Evolutionary conservation across 2,888 invertebrate species (phyloP).

Genomic region (Campaea margaritaria): DNA sequence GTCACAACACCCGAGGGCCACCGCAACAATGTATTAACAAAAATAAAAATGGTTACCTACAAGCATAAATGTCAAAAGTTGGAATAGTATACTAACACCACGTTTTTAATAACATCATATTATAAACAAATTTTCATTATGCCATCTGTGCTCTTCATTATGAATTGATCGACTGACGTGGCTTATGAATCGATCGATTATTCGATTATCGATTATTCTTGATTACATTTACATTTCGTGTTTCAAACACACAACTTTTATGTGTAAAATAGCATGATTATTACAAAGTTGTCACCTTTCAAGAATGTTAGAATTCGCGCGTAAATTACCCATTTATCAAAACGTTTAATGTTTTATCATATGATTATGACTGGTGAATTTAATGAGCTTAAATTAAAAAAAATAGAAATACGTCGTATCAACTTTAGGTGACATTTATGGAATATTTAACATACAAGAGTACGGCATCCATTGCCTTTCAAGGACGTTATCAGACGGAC

Average conservation of each 20-base stretch:
- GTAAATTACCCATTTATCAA: too few relatives aligned
- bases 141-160: too few relatives aligned
- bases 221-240: neutral
- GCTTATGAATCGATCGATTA: too few relatives aligned
- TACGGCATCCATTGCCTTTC: conserved; percentile 1
- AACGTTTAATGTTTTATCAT: neutral
- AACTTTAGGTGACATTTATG: conserved; percentile 18
- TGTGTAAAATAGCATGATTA: neutral
- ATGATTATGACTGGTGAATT: conserved; percentile 7
- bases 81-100: neutral
- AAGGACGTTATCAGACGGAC: neutral
- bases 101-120: neutral
- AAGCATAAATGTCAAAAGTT: conserved; percentile 42
- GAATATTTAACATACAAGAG: conserved; percentile 20
- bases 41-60: conserved; percentile 35
- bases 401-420: conserved; percentile 7
- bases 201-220: neutral
- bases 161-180: too few relatives aligned
- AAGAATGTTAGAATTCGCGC: too few relatives aligned
- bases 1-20: conserved; percentile 26
- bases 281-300: neutral
- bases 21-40: conserved; percentile 34
- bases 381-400: conserved; percentile 10
- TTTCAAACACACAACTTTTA: neutral
- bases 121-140: too few relatives aligned